Evolutionary conservation across 2,113 vertebrate species (phyloP), one percentile per base, ranked within the genome.

Genomic region (Choloepus hoffmanni): DNA sequence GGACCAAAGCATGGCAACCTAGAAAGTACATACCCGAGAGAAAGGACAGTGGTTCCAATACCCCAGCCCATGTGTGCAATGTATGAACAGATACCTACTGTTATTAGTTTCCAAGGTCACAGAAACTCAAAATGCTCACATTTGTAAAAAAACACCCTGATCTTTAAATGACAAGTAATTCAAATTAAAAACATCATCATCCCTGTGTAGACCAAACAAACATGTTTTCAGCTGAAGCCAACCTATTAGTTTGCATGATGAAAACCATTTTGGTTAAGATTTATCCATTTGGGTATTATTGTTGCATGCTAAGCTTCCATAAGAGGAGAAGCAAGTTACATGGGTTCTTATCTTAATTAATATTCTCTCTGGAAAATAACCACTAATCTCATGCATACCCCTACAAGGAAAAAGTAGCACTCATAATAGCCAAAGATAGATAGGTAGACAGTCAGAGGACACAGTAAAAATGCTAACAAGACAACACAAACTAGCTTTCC

Each of bases 291-390:
- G 62, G 45, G 43, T 11, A 43, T 95, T 85, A 79, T 60, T 85
- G 62, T 65, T 90, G n/a, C 50, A 53, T 74, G 23, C 19, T 73
- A 77, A 48, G 23, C 87, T 90, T 94, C 50, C 55, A 3, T 21
- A 92, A 81, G 16, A 58, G 19, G 33, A 90, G 28, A 28, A 85
- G 79, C 58, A 19, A 4, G 16, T 70, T 83, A 3, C 45, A 68
- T 53, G 67, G 43, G 65, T 58, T 14, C 58, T 96, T 85, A 55
- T 72, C 45, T 67, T 93, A 74, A 95, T 85, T 95, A 73, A 85
- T 96, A 93, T 93, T 83, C 40, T 88, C 45, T 89, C 55, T 93
- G 48, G 89, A 76, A 96, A 92, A 45, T 45, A 81, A 85, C 26
- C n/a, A 24, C 45, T 83, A 95, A 85, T 43, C 2, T 93, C 43